Conservation (phyloP, 2,888 invertebrate species). For the Drosophila niveifrons region DNA sequence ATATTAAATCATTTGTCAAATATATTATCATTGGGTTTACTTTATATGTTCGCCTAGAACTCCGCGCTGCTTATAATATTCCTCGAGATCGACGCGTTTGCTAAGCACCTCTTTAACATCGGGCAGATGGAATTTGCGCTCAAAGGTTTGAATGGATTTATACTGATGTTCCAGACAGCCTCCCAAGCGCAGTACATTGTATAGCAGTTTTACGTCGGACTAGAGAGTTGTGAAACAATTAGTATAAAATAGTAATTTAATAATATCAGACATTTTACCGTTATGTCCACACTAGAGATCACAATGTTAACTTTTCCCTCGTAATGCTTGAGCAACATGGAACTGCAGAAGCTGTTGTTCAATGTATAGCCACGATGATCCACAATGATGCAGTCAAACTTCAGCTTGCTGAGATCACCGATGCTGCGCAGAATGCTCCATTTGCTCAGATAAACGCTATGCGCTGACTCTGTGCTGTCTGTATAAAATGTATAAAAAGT, state of each 20-base stretch:
- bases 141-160: constrained; percentile 71
- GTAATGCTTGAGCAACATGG: constrained; percentile 83
- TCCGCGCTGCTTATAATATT: constrained; percentile 84
- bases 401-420: constrained; percentile 77
- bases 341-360: constrained; percentile 82
- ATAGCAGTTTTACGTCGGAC: constrained; percentile 83
- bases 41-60: constrained; percentile 83
- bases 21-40: constrained; percentile 47
- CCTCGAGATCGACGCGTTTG: constrained; percentile 82
- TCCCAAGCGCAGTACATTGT: constrained; percentile 81
- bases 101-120: constrained; percentile 77
- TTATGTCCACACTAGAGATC: constrained; percentile 83
- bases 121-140: constrained; percentile 82
- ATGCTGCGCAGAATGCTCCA: constrained; percentile 82
- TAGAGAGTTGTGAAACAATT: constrained; percentile 31
- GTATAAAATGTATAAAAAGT: constrained; percentile 1
- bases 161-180: constrained; percentile 80
- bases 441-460: constrained; percentile 82
- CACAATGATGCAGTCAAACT: constrained; percentile 82
- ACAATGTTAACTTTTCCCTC: constrained; percentile 82
- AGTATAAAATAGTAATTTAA: not conserved
- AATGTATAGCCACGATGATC: constrained; percentile 83
- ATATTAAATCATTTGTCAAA: not conserved
- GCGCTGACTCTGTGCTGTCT: constrained; percentile 76
- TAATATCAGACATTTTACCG: constrained; percentile 61